Conservation (phyloP, 2,797 vertebrate species). For the Dicrostonyx torquatus region DNA sequence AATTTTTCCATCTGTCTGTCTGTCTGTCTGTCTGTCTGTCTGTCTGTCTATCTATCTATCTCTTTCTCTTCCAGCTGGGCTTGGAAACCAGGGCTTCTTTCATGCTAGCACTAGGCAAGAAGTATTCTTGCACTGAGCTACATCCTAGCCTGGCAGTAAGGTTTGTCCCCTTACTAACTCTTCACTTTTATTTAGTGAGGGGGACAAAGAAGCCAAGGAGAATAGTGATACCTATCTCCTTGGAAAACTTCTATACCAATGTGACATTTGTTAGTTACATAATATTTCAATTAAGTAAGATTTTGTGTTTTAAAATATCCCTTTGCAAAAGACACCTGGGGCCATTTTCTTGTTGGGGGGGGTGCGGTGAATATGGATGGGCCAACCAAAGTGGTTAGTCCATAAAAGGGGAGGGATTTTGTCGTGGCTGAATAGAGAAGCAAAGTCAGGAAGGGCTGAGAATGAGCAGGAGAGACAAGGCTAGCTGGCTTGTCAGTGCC, state of each 20-base stretch:
- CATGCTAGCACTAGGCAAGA: background rate
- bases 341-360: conserved; percentile 27
- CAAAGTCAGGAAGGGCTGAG: conserved; percentile 44
- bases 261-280: conserved; percentile 14
- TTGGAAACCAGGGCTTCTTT: background rate
- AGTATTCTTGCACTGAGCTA: background rate
- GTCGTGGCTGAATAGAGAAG: conserved; percentile 20
- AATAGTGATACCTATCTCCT: background rate
- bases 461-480: background rate
- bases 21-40: background rate
- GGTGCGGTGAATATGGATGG: background rate
- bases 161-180: background rate
- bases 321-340: conserved; percentile 61
- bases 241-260: background rate
- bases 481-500: background rate
- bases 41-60: background rate
- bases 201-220: background rate
- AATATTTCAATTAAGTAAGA: conserved; percentile 36
- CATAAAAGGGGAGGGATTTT: conserved; percentile 20
- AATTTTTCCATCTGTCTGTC: background rate
- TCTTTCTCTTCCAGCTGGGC: background rate
- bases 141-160: background rate
- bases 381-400: conserved; percentile 5
- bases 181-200: background rate
- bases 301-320: conserved; percentile 50